phyloP scores from a whole-genome alignment of 35 echinoderm and acorn worm genomes.

The Lytechinus variegatus region DNA sequence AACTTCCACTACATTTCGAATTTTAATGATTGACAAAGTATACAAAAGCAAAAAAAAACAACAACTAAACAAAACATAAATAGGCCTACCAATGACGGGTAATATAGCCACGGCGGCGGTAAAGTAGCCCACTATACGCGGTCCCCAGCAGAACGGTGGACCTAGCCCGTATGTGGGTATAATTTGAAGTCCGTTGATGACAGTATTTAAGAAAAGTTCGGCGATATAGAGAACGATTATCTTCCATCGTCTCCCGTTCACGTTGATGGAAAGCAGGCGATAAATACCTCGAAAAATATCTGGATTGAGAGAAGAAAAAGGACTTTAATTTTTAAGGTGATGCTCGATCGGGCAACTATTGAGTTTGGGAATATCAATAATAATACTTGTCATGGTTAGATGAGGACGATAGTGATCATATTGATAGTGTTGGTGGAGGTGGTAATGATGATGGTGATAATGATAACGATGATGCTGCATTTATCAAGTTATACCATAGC shows the following conservation, averaged over 20 bases:
- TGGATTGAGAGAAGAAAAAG: not conserved
- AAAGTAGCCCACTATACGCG: not conserved
- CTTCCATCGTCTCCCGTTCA: slow-evolving; percentile 12
- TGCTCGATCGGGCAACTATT: too few species aligned
- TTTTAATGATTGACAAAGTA: too few species aligned
- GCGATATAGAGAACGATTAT: not conserved
- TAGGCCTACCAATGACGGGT: not conserved
- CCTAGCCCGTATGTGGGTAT: not conserved
- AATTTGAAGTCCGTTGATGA: slow-evolving; percentile 22
- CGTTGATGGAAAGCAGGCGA: not conserved
- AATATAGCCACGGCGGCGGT: not conserved
- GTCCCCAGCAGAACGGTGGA: slow-evolving; percentile 33
- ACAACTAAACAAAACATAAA: not conserved
- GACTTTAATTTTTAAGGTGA: too few species aligned
- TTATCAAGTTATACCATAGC: too few species aligned
- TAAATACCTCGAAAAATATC: slow-evolving; percentile 35
- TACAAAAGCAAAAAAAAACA: not conserved
- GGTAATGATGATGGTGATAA: too few species aligned
- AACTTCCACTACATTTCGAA: too few species aligned
- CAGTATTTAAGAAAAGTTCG: slow-evolving; percentile 11
- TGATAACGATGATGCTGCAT: too few species aligned
- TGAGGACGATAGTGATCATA: too few species aligned
- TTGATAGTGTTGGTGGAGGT: too few species aligned
- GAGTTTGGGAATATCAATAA: too few species aligned
- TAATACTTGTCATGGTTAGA: too few species aligned